Evolutionary conservation across 2,797 vertebrate species (phyloP), one percentile per base, ranked within the genome.

Genomic region (Chelidonichthys spinosus): DNA sequence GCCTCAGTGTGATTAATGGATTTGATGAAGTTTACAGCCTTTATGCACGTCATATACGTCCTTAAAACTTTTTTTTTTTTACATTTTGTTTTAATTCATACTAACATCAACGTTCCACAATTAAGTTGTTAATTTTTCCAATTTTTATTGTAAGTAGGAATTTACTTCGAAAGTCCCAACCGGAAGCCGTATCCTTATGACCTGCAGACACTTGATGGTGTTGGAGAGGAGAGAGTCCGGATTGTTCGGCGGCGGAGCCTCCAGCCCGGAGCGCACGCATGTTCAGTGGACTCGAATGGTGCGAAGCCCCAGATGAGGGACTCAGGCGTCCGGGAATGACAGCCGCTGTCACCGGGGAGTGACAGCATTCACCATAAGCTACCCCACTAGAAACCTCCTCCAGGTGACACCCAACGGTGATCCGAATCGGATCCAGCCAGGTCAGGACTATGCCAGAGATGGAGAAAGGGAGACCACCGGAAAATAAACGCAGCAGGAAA

Each of bases 401-500:
- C 63, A 52, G 72, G 71, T 72, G 82, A 87, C 85, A 89, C 55
- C 90, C 90, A 90, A 94, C 91, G 72, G 93, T 92, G 95, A 95
- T 94, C 95, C 93, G 87, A 80, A 72, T 68, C 62, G 91, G 95
- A 96, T 95, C 96, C 95, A 93, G 94, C 92, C 95, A 72, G 71
- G 86, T 55, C 72, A 93, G 96, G 95, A 97, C 95, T 96, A 98
- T 97, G 97, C 96, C 96, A 96, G 97, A 98, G 95, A 98, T 97
- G 97, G 97, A 98, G 95, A 97, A 97, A 94, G 96, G 96, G 86
- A 97, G 97, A 96, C 96, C 97, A 76, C 96, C 97, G 78, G 97
- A 99, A 97, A 98, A 96, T 94, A 99, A 98, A 93, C 94, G 97
- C 90, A 98, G 97, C 94, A 97, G 97, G 92, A 98, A 98, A 87